Conservation (phyloP, 2,888 invertebrate genomes). For the Macaria liturata region DNA sequence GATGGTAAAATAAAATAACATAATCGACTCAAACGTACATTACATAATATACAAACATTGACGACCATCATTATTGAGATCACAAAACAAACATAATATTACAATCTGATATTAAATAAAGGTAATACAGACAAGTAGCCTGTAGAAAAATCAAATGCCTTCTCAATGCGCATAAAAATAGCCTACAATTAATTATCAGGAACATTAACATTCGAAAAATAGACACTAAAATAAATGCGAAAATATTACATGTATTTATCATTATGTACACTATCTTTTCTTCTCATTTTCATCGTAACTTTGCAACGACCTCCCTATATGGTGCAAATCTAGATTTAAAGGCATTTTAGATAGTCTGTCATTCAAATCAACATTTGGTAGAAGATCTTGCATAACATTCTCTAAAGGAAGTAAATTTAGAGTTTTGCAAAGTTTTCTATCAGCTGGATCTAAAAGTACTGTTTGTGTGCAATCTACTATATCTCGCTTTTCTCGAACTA, state of each 20-base stretch:
- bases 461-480: slow-evolving; percentile 62
- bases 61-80: too few relatives aligned
- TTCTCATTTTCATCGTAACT: slow-evolving; percentile 50
- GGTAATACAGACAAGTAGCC: too few relatives aligned
- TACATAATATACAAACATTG: too few relatives aligned
- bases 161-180: too few relatives aligned
- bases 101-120: too few relatives aligned
- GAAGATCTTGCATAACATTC: slow-evolving; percentile 31
- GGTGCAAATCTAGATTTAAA: slow-evolving; percentile 49
- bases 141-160: too few relatives aligned
- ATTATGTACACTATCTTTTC: slow-evolving; percentile 36
- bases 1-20: slow-evolving; percentile 8
- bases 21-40: slow-evolving; percentile 6
- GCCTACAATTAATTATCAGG: not conserved
- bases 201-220: slow-evolving; percentile 23
- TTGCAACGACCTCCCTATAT: slow-evolving; percentile 64
- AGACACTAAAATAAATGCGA: slow-evolving; percentile 39
- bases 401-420: slow-evolving; percentile 28
- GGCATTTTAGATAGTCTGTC: slow-evolving; percentile 52
- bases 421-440: slow-evolving; percentile 60
- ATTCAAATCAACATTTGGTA: slow-evolving; percentile 54
- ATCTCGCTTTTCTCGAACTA: slow-evolving; percentile 61
- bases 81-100: too few relatives aligned
- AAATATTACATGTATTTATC: not conserved
- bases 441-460: slow-evolving; percentile 48